phyloP scores from a whole-genome alignment of 2,888 invertebrate genomes.

The Hyposoter dolosus region DNA sequence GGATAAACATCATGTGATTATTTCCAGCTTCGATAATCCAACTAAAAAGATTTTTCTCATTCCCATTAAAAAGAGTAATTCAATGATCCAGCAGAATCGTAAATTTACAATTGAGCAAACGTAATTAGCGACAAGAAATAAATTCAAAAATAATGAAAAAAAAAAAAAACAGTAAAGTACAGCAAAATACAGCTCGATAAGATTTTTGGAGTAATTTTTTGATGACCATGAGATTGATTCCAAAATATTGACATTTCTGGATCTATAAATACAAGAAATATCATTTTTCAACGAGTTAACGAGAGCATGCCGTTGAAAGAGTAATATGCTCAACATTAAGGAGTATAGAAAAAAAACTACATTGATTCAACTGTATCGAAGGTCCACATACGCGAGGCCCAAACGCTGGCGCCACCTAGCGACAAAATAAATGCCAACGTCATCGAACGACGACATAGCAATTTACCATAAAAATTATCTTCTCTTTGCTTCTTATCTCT shows the following conservation, averaged over 20 bases:
- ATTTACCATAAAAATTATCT: conserved; percentile 19
- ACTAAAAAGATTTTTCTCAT: not conserved
- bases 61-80: not conserved
- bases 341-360: not conserved
- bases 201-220: not conserved
- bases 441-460: conserved; percentile 19
- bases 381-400: conserved; percentile 20
- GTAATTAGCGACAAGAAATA: not conserved
- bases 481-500: conserved; percentile 1
- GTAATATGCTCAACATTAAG: not conserved
- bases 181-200: not conserved
- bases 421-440: conserved; percentile 14
- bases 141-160: not conserved
- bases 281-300: not conserved
- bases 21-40: not conserved
- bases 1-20: not conserved
- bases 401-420: conserved; percentile 51
- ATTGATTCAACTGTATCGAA: not conserved
- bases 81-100: not conserved
- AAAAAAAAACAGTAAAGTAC: not conserved
- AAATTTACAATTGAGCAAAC: not conserved
- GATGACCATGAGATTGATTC: not conserved
- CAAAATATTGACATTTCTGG: not conserved
- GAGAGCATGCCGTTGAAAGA: not conserved
- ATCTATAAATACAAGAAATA: not conserved